phyloP scores from a whole-genome alignment of 1,140 invertebrate species.

The Antheraea pernyi region DNA sequence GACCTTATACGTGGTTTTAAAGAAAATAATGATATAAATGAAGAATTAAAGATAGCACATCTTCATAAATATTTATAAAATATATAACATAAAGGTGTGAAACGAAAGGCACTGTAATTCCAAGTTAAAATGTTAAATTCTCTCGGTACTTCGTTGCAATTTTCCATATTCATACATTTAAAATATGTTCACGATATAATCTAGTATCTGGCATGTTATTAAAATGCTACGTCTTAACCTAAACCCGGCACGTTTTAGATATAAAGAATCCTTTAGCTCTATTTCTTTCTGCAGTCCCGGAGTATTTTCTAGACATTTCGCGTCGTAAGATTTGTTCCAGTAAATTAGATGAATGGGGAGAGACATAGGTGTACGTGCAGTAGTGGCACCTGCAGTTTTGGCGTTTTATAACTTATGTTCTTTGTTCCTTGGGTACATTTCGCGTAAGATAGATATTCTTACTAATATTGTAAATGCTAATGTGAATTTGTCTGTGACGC shows the following conservation, averaged over 20 bases:
- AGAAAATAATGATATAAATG: no score
- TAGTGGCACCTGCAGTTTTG: not conserved
- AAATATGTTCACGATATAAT: no score
- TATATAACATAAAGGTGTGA: no score
- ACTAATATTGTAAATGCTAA: not conserved
- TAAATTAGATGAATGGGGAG: constrained; percentile 18
- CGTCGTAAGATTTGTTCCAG: constrained; percentile 15
- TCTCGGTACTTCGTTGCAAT: no score
- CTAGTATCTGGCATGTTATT: not conserved
- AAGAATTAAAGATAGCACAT: no score
- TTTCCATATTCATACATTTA: no score
- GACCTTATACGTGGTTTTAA: no score
- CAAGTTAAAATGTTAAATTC: no score
- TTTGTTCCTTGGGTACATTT: not conserved
- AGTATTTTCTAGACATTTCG: constrained; percentile 5
- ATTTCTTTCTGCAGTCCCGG: not conserved
- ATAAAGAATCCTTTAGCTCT: not conserved
- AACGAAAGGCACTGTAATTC: no score
- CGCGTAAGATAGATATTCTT: not conserved
- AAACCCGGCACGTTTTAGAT: not conserved
- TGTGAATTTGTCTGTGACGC: no score
- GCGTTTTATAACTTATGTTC: not conserved
- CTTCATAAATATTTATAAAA: no score
- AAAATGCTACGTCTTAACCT: not conserved
- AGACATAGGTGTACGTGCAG: not conserved